Base-by-base conservation (phyloP, 2,113 vertebrate species). In the Furnarius figulus region DNA sequence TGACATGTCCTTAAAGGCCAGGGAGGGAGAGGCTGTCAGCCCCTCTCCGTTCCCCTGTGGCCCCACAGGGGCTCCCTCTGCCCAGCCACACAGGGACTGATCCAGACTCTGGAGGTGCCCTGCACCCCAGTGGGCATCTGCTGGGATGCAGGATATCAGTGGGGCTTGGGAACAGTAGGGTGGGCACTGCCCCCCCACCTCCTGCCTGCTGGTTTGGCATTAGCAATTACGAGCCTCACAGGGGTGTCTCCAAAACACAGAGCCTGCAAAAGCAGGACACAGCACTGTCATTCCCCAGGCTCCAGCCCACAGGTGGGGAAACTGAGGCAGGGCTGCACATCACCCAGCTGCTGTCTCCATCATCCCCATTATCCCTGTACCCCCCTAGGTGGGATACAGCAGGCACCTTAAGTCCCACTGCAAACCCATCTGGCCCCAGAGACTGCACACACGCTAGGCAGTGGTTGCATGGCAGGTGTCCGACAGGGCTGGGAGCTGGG, bases 1-100 rank as follows among this genome's bases (percentile, higher is more conserved):
- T 84, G 93, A 68, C 91, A 84, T 70, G 89, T 96, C 87, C 93
- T 94, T 86, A 88, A 85, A 94, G 28, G 74, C 68, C 3, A 4
- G 47, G 20, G 47, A 89, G 28, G 70, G 85, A 82, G 39, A 85
- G n/a, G 53, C 61, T 66, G 65, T 70, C 59, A 53, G 65, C 77
- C n/a, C 44, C 62, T 83, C 53, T 28, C 22, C 3, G 16, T 21
- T 70, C 10, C 65, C 18, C n/a, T 81, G 37, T 14, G 10, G 42
- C 49, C 66, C 25, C 44, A 42, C 3, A 5, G 49, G 56, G 49
- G 47, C 5, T 3, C 28, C 22, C 47, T 49, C 8, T 77, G 58
- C 55, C n/a, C 2, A 12, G 50, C 27, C 40, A 44, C 68, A 73
- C 33, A 72, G 61, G n/a, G 59, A 59, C 24, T 55, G 56, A 62